These are phyloP conservation scores for Anoplius nigerrimus DNA, from an alignment of 2,888 invertebrate genomes.

Conservation along the genomic window DNA sequence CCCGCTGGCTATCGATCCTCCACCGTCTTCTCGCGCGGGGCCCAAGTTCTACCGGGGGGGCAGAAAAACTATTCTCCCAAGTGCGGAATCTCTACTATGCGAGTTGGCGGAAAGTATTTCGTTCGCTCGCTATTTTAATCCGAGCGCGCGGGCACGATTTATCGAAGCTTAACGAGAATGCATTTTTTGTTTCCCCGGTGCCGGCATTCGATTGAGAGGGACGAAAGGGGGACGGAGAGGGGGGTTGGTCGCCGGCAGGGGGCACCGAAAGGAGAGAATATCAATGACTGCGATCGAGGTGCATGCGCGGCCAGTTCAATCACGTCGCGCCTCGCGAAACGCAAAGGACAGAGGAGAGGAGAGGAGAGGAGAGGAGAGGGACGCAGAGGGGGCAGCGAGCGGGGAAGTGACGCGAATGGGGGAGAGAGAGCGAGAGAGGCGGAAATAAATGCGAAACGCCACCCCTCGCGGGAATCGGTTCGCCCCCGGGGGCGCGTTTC, in stretches of 20 bases:
- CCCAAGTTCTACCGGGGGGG: no score
- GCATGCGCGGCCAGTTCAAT: conserved; percentile 37
- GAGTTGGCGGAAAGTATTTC: no score
- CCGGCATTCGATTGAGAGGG: no score
- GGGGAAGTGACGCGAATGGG: conserved; percentile 21
- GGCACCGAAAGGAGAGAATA: conserved; percentile 26
- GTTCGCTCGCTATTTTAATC: conserved; percentile 26
- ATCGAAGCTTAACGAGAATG: conserved; percentile 35
- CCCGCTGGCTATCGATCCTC: no score
- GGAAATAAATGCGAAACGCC: conserved; percentile 26
- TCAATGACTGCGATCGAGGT: conserved; percentile 36
- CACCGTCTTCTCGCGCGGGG: no score
- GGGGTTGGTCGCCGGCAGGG: not conserved
- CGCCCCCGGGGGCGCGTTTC: conserved; percentile 17
- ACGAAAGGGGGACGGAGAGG: not conserved
- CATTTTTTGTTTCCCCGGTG: conserved; percentile 21
- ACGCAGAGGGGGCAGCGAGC: no score
- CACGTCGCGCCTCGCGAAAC: conserved; percentile 23
- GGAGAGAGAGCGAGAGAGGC: conserved; percentile 16
- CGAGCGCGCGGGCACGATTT: conserved; percentile 32
- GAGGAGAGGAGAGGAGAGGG: no score
- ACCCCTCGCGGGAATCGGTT: conserved; percentile 27
- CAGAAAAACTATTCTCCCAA: no score
- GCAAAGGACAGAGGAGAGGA: no score
- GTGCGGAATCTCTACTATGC: no score